Conservation (phyloP, 53 echinoderm and acorn worm species). For the Henricia sp. region DNA sequence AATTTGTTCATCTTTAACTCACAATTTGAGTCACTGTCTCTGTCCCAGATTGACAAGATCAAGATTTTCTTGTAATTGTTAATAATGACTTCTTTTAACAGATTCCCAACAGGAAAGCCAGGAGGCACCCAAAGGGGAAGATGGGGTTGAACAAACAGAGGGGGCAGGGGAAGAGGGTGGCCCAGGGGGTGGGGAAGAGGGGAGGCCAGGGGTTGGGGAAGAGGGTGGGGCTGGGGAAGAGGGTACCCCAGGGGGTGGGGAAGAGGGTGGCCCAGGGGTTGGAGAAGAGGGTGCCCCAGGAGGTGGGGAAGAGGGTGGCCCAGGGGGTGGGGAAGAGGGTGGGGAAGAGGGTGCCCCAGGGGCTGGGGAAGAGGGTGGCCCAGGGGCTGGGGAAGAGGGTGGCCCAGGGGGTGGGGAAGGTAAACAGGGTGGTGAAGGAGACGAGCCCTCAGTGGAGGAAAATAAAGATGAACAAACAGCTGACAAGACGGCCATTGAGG, state of each 20-base stretch:
- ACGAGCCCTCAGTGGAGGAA: slow-evolving; percentile 22
- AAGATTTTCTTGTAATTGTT: too few relatives aligned
- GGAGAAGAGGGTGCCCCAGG: slow-evolving; percentile 4
- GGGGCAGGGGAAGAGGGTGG: slow-evolving; percentile 3
- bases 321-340: slow-evolving; percentile 1
- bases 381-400: neutral
- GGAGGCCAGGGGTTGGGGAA: slow-evolving; percentile 4
- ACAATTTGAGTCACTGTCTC: too few relatives aligned
- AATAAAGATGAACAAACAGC: slow-evolving; percentile 42
- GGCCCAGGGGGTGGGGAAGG: slow-evolving; percentile 1
- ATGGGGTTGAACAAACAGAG: neutral
- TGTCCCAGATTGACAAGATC: too few relatives aligned
- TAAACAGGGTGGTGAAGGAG: slow-evolving; percentile 14
- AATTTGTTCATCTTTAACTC: too few relatives aligned
- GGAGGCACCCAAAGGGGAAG: slow-evolving; percentile 16
- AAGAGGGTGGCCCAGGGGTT: neutral
- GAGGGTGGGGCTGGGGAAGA: slow-evolving; percentile 25
- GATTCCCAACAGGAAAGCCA: slow-evolving; percentile 27
- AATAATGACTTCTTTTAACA: slow-evolving; percentile 21
- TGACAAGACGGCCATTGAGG: slow-evolving; percentile 32
- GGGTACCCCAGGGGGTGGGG: slow-evolving; percentile 26
- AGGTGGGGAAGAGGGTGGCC: slow-evolving; percentile 43
- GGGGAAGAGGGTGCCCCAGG: slow-evolving; percentile 15
- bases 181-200: slow-evolving; percentile 31
- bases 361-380: slow-evolving; percentile 10